Evolutionary conservation across 2,113 vertebrate genomes (phyloP).

Genomic region (Antigone vipio): DNA sequence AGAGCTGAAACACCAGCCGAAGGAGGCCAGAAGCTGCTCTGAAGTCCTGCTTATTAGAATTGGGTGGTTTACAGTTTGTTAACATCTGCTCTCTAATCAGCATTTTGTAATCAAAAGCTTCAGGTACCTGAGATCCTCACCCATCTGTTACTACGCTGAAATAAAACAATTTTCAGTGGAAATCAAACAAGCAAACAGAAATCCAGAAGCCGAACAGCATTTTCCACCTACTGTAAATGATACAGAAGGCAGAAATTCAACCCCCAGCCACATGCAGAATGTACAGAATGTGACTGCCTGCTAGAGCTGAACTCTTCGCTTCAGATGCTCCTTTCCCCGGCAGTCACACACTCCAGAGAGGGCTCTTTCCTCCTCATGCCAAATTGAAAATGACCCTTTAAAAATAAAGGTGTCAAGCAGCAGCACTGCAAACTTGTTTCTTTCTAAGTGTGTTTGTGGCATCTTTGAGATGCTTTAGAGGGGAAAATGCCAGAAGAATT

Average conservation of each 20-base stretch:
- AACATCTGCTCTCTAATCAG: slow-evolving; percentile 17
- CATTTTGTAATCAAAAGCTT: neutral
- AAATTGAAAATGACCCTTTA: neutral
- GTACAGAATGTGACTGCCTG: neutral
- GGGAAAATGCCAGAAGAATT: neutral
- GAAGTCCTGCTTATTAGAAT: neutral
- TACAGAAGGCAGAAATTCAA: slow-evolving; percentile 12
- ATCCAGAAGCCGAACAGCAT: neutral
- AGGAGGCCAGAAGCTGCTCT: neutral
- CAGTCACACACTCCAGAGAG: neutral
- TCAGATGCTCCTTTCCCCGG: neutral
- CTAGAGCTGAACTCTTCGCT: neutral
- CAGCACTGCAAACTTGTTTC: neutral
- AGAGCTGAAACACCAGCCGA: neutral
- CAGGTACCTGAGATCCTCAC: slow-evolving; percentile 2
- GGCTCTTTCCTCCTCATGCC: neutral
- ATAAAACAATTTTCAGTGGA: neutral
- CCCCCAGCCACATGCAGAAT: neutral
- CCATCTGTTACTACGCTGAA: neutral
- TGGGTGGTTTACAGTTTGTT: neutral
- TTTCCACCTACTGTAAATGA: neutral
- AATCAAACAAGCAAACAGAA: neutral
- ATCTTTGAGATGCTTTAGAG: neutral
- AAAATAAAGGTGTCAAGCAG: neutral
- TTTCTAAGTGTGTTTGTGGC: neutral